Percentiles rank a stretch among this genome's conserved stretches.
Conservation (phyloP, 2,113 vertebrate genomes). For the Tupaia tana region DNA sequence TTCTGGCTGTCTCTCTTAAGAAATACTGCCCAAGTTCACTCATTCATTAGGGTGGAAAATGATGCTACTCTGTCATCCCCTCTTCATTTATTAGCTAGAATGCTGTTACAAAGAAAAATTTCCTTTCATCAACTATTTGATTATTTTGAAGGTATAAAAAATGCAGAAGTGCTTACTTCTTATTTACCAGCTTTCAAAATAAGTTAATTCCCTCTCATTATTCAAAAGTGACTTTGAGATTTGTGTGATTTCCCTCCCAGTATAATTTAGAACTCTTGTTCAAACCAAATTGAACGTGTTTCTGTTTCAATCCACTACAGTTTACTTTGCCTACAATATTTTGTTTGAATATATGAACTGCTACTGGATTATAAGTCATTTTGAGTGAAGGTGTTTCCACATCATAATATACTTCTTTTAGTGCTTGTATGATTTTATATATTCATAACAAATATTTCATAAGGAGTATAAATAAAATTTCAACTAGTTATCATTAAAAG, state of each 20-base stretch:
- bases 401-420: constrained; percentile 12
- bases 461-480: background rate
- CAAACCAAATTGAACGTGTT: background rate
- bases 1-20: background rate
- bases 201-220: constrained; percentile 1
- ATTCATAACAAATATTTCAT: background rate
- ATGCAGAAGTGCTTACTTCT: background rate
- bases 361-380: background rate
- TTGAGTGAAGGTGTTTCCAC: background rate
- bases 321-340: background rate
- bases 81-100: background rate
- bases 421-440: background rate
- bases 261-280: constrained; percentile 2
- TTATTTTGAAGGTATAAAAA: background rate
- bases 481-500: background rate
- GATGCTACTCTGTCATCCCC: background rate
- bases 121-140: background rate
- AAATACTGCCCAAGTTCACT: background rate
- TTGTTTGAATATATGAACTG: background rate
- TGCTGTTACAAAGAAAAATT: background rate
- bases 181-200: background rate
- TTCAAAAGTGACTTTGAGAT: background rate
- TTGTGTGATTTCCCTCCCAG: background rate
- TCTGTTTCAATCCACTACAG: background rate
- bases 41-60: background rate